Base-by-base conservation (phyloP, 2,888 invertebrate species). In the Drosophila greeni region DNA sequence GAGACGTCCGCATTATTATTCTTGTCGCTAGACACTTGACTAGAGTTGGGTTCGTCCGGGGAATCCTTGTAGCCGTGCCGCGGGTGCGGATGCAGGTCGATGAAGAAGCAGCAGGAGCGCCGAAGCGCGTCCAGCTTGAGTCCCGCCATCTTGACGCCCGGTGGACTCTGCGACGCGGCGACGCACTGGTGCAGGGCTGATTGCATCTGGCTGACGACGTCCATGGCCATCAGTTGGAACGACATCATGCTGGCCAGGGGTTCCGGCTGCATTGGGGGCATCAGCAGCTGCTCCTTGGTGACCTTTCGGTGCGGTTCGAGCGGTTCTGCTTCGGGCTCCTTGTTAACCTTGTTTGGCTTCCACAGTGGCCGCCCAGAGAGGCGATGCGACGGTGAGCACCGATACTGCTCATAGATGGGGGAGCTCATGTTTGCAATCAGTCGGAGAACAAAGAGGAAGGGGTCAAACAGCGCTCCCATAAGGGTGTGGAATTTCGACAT, bases 351-450 rank as follows among this genome's bases (percentile, higher is more conserved):
- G 52, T 53, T 51, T 29, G 53, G 53, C 29, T 49, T 69, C 72
- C 72, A 72, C 47, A 66, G 34, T 20, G 58, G 31, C 5, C 52
- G 36, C 5, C 52, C 26, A 12, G 64, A 20, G 26, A 52, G 52
- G 53, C 53, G 65, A 20, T 48, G 69, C 49, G 71, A 43, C 43
- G 75, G 45, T 31, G 70, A 59, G 65, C 62, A 77, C 23, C 69
- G 72, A 65, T 54, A 81, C 18, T 78, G 78, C 51, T 73, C 72
- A 61, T 74, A 76, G 18, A 84, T 74, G 33, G 84, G 76, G 9
- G 80, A 71, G 39, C 74, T 84, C 84, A 81, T 82, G 52, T 61
- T 71, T 40, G 59, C 64, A 45, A 82, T 61, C 61, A 71, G 53
- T 51, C 66, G 76, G 37, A 82, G 55, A 34, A 70, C 61, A 64